Evolutionary conservation across 2,888 invertebrate genomes (phyloP).

Genomic region (Taphrorychus bicolor): DNA sequence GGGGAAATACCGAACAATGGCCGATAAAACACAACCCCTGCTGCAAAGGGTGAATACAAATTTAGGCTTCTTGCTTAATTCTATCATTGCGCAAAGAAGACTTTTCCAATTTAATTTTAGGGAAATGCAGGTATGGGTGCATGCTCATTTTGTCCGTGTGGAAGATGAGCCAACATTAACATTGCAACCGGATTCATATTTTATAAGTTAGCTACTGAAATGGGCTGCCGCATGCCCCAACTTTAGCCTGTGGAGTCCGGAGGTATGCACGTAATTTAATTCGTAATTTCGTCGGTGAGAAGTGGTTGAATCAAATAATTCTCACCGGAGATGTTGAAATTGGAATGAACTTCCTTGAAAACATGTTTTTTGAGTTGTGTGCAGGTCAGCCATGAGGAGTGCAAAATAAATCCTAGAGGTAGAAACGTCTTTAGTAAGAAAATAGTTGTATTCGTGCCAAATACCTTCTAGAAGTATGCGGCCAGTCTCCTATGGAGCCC

Average conservation of each 20-base stretch:
- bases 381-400: too few relatives aligned
- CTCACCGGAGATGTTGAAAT: too few relatives aligned
- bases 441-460: too few relatives aligned
- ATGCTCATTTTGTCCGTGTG: not conserved
- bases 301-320: too few relatives aligned
- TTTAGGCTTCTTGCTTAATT: constrained; percentile 5
- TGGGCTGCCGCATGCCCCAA: not conserved
- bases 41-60: constrained; percentile 30
- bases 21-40: constrained; percentile 28
- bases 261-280: not conserved
- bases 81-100: constrained; percentile 4
- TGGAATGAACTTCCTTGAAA: too few relatives aligned
- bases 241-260: not conserved
- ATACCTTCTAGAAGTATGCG: too few relatives aligned
- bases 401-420: too few relatives aligned
- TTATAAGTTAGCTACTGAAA: not conserved
- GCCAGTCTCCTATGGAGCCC: too few relatives aligned
- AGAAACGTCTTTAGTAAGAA: too few relatives aligned
- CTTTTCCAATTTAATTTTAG: not conserved
- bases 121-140: not conserved
- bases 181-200: not conserved
- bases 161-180: not conserved
- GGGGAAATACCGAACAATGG: constrained; percentile 29
- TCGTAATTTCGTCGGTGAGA: not conserved
- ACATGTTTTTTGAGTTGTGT: too few relatives aligned